Conservation (phyloP, 2,888 invertebrate species). For the Tanypteryx hageni region DNA sequence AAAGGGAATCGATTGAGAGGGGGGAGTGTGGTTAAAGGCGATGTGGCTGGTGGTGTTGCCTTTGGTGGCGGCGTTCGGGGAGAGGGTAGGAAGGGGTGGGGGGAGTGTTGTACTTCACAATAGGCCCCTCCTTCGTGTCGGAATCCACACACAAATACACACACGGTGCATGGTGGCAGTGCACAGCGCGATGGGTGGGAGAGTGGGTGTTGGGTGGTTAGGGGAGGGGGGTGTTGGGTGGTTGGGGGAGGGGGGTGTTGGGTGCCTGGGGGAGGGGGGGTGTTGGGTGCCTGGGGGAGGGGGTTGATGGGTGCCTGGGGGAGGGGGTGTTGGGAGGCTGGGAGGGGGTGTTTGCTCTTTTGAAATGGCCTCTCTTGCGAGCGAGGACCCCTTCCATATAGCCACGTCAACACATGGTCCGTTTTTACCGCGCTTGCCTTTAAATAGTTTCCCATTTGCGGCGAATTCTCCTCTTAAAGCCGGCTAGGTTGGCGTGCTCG, state of each 20-base stretch:
- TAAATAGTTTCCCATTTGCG: background rate
- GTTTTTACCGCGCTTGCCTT: background rate
- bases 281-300: too few species aligned
- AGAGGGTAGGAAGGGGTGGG: background rate
- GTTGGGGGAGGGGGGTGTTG: too few species aligned
- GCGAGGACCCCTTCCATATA: background rate
- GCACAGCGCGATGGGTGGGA: too few species aligned
- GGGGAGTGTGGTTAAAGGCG: background rate
- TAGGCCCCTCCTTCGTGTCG: background rate
- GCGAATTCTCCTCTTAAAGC: background rate
- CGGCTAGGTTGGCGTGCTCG: background rate
- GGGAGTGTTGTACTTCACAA: background rate
- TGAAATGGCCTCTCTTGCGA: background rate
- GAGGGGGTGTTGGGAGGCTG: too few species aligned
- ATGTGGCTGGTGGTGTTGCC: background rate
- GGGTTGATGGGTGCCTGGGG: too few species aligned
- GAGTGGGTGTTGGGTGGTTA: too few species aligned
- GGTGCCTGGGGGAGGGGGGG: too few species aligned
- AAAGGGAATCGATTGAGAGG: background rate
- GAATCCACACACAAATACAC: background rate
- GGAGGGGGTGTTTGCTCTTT: background rate
- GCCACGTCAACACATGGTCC: background rate
- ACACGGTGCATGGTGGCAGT: too few species aligned
- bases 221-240: too few species aligned
- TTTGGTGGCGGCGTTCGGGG: background rate